phyloP scores from a whole-genome alignment of 2,113 vertebrate genomes.

The Anguilla rostrata region DNA sequence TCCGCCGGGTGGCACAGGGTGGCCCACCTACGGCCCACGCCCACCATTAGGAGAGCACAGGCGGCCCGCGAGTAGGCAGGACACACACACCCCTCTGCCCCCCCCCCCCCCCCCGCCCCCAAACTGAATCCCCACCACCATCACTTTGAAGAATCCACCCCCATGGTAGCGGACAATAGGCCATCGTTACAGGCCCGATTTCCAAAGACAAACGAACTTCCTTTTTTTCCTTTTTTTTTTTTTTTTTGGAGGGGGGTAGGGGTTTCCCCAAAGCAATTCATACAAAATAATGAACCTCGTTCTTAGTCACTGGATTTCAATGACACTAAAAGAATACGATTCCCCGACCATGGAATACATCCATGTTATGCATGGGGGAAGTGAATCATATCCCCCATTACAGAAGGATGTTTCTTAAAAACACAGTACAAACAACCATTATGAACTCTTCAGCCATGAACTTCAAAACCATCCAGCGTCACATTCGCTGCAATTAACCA shows the following conservation, averaged over 20 bases:
- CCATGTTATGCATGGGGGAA: neutral
- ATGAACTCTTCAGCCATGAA: neutral
- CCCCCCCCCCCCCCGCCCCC: neutral
- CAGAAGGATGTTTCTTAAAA: neutral
- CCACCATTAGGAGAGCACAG: conserved; percentile 48
- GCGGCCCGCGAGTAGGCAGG: conserved; percentile 33
- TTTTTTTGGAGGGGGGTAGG: neutral
- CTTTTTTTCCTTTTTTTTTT: neutral
- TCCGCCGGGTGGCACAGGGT: conserved; percentile 30
- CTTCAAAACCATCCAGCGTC: neutral
- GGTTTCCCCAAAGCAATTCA: neutral
- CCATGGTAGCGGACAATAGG: conserved; percentile 34
- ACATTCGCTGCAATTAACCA: neutral
- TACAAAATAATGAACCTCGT: neutral
- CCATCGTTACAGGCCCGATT: conserved; percentile 42
- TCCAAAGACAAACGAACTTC: conserved; percentile 12
- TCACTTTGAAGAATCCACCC: conserved; percentile 53
- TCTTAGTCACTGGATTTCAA: neutral
- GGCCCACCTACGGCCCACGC: neutral
- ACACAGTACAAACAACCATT: neutral
- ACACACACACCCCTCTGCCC: conserved; percentile 28
- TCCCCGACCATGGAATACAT: too few relatives aligned
- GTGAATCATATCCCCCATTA: neutral
- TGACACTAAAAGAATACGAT: neutral
- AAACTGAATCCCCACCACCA: conserved; percentile 34